phyloP scores from a whole-genome alignment of 1,140 invertebrate species.

The Ceratina japonica region DNA sequence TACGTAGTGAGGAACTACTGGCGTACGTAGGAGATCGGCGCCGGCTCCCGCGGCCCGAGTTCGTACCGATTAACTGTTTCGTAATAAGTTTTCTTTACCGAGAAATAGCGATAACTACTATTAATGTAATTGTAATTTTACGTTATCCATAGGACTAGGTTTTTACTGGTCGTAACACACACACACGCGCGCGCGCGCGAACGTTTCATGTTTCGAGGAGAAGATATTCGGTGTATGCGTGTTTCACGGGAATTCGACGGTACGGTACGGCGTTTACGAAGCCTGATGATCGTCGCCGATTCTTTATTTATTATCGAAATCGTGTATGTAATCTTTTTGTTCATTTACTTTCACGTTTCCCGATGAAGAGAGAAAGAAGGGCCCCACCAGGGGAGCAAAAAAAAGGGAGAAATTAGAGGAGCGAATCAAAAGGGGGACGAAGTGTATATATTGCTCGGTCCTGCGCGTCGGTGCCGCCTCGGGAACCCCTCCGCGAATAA shows the following conservation, averaged over 20 bases:
- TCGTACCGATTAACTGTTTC: slow-evolving; percentile 26
- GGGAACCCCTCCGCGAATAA: slow-evolving; percentile 48
- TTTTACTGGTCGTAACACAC: slow-evolving; percentile 21
- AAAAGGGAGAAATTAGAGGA: not conserved
- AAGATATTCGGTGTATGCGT: slow-evolving; percentile 4
- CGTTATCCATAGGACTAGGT: slow-evolving; percentile 38
- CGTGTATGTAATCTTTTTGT: not conserved
- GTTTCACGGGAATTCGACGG: slow-evolving; percentile 9
- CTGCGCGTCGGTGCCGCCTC: slow-evolving; percentile 26
- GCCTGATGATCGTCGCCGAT: not conserved
- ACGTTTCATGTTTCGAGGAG: slow-evolving; percentile 2
- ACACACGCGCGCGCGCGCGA: not conserved
- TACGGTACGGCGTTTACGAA: not conserved
- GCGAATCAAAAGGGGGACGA: not conserved
- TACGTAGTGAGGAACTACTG: not conserved
- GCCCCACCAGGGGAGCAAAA: not conserved
- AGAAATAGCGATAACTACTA: slow-evolving; percentile 26
- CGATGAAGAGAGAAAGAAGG: not conserved
- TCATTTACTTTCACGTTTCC: not conserved
- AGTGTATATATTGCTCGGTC: slow-evolving; percentile 40
- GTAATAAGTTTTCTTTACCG: slow-evolving; percentile 34
- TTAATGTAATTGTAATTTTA: slow-evolving; percentile 44
- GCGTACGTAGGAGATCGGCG: not conserved
- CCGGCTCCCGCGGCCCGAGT: not conserved
- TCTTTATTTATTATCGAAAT: not conserved